Conservation (phyloP, 2,113 vertebrate genomes). For the Saccopteryx bilineata region DNA sequence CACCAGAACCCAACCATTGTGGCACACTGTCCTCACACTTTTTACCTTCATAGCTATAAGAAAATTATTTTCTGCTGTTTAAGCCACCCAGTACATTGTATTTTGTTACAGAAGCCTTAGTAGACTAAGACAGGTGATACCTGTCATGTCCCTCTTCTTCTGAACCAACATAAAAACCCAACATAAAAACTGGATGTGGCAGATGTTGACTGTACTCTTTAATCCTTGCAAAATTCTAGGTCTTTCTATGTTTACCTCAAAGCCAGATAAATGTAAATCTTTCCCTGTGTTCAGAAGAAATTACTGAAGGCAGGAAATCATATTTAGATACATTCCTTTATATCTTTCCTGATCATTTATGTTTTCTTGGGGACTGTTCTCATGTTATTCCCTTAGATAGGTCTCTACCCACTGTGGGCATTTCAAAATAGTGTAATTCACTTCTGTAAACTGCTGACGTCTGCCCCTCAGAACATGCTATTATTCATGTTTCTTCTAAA, state of each 20-base stretch:
- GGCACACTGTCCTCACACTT: neutral
- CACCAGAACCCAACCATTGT: neutral
- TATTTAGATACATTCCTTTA: constrained; percentile 53
- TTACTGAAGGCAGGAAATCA: constrained; percentile 52
- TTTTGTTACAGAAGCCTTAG: neutral
- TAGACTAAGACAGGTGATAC: neutral
- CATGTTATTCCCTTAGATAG: neutral
- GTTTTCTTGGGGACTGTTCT: neutral
- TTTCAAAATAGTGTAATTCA: neutral
- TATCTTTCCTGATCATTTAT: neutral
- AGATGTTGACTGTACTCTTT: neutral
- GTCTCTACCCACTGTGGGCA: neutral
- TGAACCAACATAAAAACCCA: neutral
- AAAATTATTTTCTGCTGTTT: neutral
- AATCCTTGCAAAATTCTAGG: neutral
- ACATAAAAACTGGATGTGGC: constrained; percentile 16
- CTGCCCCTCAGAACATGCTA: neutral
- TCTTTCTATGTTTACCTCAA: neutral
- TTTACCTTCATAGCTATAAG: neutral
- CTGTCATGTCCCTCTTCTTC: neutral
- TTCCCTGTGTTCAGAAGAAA: constrained; percentile 42
- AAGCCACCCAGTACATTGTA: neutral
- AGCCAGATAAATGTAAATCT: constrained; percentile 43
- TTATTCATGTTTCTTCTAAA: constrained; percentile 19
- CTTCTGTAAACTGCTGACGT: neutral